These are phyloP conservation scores for Psittacula cyanocephala DNA, from an alignment of 2,113 vertebrate species.

Conservation along the genomic window DNA sequence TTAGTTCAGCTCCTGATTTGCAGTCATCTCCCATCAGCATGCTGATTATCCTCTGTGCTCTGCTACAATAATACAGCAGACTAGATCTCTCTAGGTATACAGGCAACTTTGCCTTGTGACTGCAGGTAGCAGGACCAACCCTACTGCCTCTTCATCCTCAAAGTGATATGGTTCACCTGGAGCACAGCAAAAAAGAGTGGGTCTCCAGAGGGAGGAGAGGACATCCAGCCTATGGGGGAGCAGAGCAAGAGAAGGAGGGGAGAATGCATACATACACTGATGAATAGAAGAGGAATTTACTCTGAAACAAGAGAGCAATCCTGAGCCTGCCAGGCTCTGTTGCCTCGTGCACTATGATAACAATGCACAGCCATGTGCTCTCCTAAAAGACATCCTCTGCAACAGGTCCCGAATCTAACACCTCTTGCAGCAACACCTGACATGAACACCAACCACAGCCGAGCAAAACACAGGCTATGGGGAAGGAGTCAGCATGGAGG, in stretches of 20 bases:
- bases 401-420: not conserved
- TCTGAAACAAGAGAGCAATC: not conserved
- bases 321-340: not conserved
- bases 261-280: not conserved
- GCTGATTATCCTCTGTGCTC: not conserved
- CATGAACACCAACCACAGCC: not conserved
- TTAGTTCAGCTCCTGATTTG: not conserved
- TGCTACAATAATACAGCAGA: not conserved
- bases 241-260: not conserved
- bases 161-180: not conserved
- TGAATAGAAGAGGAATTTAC: not conserved
- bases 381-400: not conserved
- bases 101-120: not conserved
- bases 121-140: not conserved
- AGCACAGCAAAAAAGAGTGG: not conserved
- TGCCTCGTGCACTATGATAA: not conserved
- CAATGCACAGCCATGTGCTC: accelerated
- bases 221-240: not conserved
- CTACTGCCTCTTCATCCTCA: not conserved
- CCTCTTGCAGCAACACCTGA: accelerated
- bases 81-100: not conserved
- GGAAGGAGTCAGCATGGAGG: not conserved
- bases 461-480: not conserved
- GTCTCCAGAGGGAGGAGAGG: not conserved
- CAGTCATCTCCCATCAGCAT: not conserved